Evolutionary conservation across 1,140 invertebrate genomes (phyloP).

Genomic region (Dreissena rostriformis): DNA sequence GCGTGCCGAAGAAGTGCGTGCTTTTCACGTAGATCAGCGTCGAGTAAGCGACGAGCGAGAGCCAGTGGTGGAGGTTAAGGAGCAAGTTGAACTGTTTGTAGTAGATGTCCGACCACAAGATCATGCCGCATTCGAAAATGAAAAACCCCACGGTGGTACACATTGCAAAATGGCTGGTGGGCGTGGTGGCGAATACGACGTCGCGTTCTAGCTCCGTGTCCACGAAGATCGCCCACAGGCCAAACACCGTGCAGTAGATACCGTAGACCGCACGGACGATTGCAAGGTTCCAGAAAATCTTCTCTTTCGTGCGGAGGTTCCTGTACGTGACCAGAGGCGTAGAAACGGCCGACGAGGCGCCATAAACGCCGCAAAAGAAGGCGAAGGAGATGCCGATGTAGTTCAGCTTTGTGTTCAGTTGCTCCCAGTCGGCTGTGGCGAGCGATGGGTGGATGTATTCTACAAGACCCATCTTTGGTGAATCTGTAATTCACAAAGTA

Average conservation of each 20-base stretch:
- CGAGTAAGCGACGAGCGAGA: constrained; percentile 71
- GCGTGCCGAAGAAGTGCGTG: constrained; percentile 71
- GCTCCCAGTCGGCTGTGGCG: constrained; percentile 61
- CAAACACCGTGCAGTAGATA: constrained; percentile 68
- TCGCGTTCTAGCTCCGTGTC: constrained; percentile 69
- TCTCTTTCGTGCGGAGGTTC: constrained; percentile 71
- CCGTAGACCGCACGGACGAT: constrained; percentile 74
- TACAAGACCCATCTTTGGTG: constrained; percentile 58
- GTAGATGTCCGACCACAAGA: constrained; percentile 72
- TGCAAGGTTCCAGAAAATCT: constrained; percentile 76
- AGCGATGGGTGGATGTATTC: constrained; percentile 68
- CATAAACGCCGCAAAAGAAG: constrained; percentile 61
- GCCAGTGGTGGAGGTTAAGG: constrained; percentile 76
- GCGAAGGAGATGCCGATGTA: constrained; percentile 63
- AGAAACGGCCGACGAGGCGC: constrained; percentile 51
- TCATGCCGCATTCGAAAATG: constrained; percentile 72
- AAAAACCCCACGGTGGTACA: constrained; percentile 76
- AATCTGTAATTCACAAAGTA: background rate
- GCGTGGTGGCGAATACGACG: constrained; percentile 68
- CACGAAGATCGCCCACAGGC: constrained; percentile 70
- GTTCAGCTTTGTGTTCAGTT: constrained; percentile 44
- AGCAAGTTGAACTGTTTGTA: constrained; percentile 71
- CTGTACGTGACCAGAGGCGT: constrained; percentile 60
- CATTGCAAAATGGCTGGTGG: constrained; percentile 69
- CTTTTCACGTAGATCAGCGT: constrained; percentile 60